phyloP scores from a whole-genome alignment of 2,113 vertebrate genomes.

The Sialia sialis region DNA sequence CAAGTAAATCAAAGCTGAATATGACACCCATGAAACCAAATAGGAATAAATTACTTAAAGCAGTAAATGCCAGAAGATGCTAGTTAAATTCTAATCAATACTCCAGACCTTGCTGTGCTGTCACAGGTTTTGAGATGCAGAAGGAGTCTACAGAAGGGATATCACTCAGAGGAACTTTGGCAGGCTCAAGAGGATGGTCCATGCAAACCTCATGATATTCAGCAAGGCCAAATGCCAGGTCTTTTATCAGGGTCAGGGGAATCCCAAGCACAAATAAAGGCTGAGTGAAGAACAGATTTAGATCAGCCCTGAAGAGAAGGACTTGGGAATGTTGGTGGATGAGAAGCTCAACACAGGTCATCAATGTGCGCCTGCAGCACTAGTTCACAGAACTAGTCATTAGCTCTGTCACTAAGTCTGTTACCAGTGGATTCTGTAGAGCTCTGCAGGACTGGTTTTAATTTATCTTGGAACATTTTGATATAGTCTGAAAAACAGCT shows the following conservation, averaged over 20 bases:
- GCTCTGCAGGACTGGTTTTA: neutral
- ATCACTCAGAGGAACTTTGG: neutral
- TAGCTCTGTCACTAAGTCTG: neutral
- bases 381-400: neutral
- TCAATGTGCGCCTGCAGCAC: accelerated
- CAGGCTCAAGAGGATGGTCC: neutral
- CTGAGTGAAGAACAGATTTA: neutral
- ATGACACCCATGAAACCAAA: neutral
- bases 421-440: neutral
- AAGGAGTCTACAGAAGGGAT: neutral
- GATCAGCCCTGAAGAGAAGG: neutral
- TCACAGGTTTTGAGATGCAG: neutral
- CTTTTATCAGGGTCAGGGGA: neutral
- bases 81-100: neutral
- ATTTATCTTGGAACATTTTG: neutral
- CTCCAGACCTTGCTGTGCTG: neutral
- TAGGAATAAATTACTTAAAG: neutral
- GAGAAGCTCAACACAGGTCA: neutral
- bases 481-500: neutral
- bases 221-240: neutral
- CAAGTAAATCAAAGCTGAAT: neutral
- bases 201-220: neutral
- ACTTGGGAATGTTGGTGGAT: neutral
- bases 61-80: neutral
- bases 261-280: neutral